Evolutionary conservation across 2,888 invertebrate species (phyloP).

Genomic region (Diarsia dahlii): DNA sequence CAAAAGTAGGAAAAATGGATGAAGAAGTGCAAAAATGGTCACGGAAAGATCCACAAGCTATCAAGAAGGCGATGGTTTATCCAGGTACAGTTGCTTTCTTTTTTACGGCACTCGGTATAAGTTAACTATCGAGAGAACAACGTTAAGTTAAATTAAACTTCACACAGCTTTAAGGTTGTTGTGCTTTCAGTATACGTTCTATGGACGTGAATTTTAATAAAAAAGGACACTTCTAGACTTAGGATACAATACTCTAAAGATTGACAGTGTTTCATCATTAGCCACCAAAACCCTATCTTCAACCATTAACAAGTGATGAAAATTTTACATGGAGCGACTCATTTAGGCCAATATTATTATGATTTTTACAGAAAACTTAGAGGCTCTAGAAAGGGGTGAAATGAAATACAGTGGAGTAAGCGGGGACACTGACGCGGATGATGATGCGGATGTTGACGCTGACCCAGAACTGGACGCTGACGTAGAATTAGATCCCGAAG

Average conservation of each 20-base stretch:
- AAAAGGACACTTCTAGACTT: background rate
- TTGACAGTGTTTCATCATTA: background rate
- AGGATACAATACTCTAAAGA: background rate
- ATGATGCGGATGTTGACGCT: constrained; percentile 88
- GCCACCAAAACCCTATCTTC: background rate
- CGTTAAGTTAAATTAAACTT: too few relatives aligned
- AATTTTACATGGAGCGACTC: too few relatives aligned
- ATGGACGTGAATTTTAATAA: background rate
- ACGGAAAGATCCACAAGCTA: constrained; percentile 97
- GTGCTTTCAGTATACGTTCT: background rate
- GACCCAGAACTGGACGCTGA: constrained; percentile 90
- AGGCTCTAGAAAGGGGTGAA: constrained; percentile 96
- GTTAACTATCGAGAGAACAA: background rate
- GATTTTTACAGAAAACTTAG: constrained; percentile 92
- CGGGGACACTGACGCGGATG: constrained; percentile 92
- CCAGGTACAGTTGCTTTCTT: constrained; percentile 92
- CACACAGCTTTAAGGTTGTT: background rate
- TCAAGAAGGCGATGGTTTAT: constrained; percentile 98
- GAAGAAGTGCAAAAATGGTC: constrained; percentile 99
- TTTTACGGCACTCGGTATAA: background rate
- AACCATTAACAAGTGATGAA: too few relatives aligned
- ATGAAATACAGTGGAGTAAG: constrained; percentile 95
- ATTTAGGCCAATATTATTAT: too few relatives aligned
- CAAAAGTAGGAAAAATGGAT: constrained; percentile 98
- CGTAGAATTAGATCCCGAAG: constrained; percentile 89